A percentile compares a stretch with the other conserved stretches of the same genome.
These are phyloP conservation scores for Chaenodraco wilsoni DNA, from an alignment of 2,797 vertebrate species.

Conservation along the genomic window DNA sequence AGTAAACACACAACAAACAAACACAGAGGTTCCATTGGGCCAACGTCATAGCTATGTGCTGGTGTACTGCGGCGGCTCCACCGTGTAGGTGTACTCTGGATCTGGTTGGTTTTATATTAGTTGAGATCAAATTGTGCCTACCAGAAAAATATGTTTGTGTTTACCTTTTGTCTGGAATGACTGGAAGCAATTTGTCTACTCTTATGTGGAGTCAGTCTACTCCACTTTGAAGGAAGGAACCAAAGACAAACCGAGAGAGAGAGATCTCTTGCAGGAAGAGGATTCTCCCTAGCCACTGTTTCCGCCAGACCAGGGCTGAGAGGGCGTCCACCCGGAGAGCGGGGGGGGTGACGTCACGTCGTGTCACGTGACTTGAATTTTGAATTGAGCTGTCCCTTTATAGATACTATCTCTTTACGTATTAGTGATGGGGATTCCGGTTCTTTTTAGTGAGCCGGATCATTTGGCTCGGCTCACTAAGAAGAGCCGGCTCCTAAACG, in stretches of 20 bases:
- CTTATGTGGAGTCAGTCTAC: neutral
- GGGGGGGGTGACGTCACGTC: no score
- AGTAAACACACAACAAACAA: neutral
- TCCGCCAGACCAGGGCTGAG: no score
- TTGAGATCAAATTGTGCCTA: neutral
- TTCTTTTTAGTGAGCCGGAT: no score
- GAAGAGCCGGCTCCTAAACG: no score
- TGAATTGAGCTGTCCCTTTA: no score
- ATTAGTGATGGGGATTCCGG: no score
- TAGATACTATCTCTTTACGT: no score
- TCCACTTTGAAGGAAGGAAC: conserved; percentile 5
- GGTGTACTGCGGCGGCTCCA: neutral
- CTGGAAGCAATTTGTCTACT: neutral
- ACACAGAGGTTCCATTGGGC: neutral
- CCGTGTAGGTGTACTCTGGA: neutral
- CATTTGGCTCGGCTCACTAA: no score
- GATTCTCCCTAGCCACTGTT: no score
- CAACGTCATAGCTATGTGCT: neutral
- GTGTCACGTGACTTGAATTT: no score
- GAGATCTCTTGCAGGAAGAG: neutral
- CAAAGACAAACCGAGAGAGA: neutral
- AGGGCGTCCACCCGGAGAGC: no score
- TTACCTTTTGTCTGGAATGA: neutral
- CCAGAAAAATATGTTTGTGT: neutral
- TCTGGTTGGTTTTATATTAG: neutral